These are phyloP conservation scores for Styela clava DNA, from an alignment of 23 tunicate genomes.

Conservation along the genomic window DNA sequence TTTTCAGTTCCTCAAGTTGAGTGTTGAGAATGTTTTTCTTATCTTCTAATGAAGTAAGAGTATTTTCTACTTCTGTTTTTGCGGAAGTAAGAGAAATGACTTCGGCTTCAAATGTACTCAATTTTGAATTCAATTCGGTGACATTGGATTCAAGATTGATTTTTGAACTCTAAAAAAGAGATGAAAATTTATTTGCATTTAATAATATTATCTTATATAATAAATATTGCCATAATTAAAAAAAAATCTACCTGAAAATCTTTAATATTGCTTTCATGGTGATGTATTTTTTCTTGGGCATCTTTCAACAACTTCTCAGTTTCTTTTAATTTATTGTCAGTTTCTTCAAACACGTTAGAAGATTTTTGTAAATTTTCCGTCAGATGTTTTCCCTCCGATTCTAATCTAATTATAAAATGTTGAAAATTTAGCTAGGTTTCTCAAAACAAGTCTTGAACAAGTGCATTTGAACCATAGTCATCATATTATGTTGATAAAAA, in stretches of 20 bases:
- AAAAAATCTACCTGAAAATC: background rate
- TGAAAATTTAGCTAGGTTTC: no score
- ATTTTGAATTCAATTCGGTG: background rate
- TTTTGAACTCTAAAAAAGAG: background rate
- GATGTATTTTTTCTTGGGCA: background rate
- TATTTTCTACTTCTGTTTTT: background rate
- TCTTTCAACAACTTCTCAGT: background rate
- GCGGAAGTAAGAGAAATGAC: background rate
- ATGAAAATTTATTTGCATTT: background rate
- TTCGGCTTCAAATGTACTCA: background rate
- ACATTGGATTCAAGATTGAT: background rate
- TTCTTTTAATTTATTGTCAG: background rate
- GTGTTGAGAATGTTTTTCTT: background rate
- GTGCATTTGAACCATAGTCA: no score
- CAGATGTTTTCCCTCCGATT: background rate
- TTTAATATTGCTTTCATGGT: background rate
- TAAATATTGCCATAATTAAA: background rate
- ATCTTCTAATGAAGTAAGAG: background rate
- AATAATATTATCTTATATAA: background rate
- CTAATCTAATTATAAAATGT: no score
- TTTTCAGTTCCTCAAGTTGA: background rate
- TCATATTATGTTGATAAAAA: no score
- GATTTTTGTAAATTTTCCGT: background rate
- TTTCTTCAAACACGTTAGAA: background rate
- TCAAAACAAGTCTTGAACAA: no score